Percentiles rank a stretch among this genome's conserved stretches.
Evolutionary conservation across 2,113 vertebrate species (phyloP).

Genomic region (Rattus norvegicus): GRCr8 NC_086030.1:31590501-31591000

Average conservation of each 20-base stretch:
- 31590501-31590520: neutral
- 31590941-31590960: neutral
- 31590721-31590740: too few species aligned
- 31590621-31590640: neutral
- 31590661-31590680: neutral
- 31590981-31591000: too few species aligned
- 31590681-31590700: neutral
- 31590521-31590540: accelerated
- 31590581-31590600: neutral
- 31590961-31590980: too few species aligned
- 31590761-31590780: neutral
- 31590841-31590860: too few species aligned
- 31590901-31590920: neutral
- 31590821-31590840: too few species aligned
- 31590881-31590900: too few species aligned
- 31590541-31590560: neutral
- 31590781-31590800: too few species aligned
- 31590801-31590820: too few species aligned
- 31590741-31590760: neutral
- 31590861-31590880: too few species aligned
- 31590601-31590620: neutral
- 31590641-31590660: neutral
- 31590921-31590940: neutral
- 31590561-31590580: neutral
- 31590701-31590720: too few species aligned